These are phyloP conservation scores for Venusia cambrica DNA, from an alignment of 2,888 invertebrate genomes.

Conservation along the genomic window DNA sequence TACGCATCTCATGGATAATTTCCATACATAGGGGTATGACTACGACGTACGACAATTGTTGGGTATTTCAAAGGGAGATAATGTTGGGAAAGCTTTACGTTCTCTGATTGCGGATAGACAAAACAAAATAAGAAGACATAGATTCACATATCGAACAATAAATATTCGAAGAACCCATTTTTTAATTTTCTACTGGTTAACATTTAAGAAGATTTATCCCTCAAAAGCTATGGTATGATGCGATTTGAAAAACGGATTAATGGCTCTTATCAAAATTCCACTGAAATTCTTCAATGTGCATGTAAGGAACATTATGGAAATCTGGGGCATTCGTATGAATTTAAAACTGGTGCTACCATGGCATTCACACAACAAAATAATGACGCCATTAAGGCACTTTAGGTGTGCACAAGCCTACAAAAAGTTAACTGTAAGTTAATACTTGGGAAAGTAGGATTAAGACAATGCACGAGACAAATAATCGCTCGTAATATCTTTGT, in stretches of 20 bases:
- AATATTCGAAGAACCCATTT: no score
- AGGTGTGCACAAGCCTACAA: slow-evolving; percentile 5
- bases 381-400: slow-evolving; percentile 9
- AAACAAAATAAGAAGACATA: no score
- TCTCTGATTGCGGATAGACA: no score
- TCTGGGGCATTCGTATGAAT: slow-evolving; percentile 11
- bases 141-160: no score
- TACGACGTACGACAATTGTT: no score
- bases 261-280: slow-evolving; percentile 10
- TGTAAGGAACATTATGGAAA: slow-evolving; percentile 7
- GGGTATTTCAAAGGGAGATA: slow-evolving; percentile 15
- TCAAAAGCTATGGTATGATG: no score
- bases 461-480: slow-evolving; percentile 7
- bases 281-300: slow-evolving; percentile 2
- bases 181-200: no score
- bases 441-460: slow-evolving; percentile 9
- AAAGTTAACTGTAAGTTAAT: slow-evolving; percentile 10
- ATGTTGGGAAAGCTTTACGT: slow-evolving; percentile 14
- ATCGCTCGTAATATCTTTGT: slow-evolving; percentile 2
- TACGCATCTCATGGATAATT: no score
- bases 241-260: slow-evolving; percentile 4
- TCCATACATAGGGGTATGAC: no score
- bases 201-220: no score
- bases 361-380: slow-evolving; percentile 13
- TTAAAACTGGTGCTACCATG: slow-evolving; percentile 8